phyloP scores from a whole-genome alignment of 2,113 vertebrate genomes.

The Perccottus glenii region DNA sequence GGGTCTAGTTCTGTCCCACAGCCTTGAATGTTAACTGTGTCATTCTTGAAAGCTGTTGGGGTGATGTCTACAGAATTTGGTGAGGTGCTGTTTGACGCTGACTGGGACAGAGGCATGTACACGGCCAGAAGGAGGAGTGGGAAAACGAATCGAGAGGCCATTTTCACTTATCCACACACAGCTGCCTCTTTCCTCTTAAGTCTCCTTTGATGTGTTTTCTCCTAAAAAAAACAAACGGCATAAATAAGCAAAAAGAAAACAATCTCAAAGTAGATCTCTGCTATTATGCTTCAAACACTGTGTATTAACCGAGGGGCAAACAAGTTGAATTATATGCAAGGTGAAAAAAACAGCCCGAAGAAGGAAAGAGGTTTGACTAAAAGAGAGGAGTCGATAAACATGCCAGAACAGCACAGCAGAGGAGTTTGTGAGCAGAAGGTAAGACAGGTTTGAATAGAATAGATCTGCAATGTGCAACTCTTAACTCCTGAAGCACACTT shows the following conservation, averaged over 20 bases:
- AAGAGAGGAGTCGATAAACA: slow-evolving; percentile 53
- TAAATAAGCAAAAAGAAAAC: not conserved
- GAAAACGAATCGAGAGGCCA: slow-evolving; percentile 35
- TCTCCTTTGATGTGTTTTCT: slow-evolving; percentile 23
- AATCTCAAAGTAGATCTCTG: not conserved
- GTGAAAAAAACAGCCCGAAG: slow-evolving; percentile 1
- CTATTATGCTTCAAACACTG: not conserved
- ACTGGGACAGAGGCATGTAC: not conserved
- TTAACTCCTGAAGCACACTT: not conserved
- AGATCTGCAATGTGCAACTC: too few relatives aligned
- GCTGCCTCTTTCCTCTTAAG: slow-evolving; percentile 14
- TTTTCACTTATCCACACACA: slow-evolving; percentile 25
- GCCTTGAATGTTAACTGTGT: slow-evolving; percentile 39
- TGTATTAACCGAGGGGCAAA: not conserved
- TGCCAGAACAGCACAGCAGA: slow-evolving; percentile 67
- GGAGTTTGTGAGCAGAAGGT: not conserved
- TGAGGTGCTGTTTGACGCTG: not conserved
- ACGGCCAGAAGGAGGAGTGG: slow-evolving; percentile 25
- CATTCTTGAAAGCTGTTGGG: fast-evolving
- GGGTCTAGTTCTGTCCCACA: slow-evolving; percentile 35
- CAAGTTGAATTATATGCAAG: slow-evolving; percentile 1
- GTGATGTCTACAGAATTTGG: fast-evolving
- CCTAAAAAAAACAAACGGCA: slow-evolving; percentile 38
- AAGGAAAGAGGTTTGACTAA: slow-evolving; percentile 19
- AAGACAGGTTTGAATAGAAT: not conserved